phyloP scores from a whole-genome alignment of 2,888 invertebrate genomes.

The Latrodectus elegans region DNA sequence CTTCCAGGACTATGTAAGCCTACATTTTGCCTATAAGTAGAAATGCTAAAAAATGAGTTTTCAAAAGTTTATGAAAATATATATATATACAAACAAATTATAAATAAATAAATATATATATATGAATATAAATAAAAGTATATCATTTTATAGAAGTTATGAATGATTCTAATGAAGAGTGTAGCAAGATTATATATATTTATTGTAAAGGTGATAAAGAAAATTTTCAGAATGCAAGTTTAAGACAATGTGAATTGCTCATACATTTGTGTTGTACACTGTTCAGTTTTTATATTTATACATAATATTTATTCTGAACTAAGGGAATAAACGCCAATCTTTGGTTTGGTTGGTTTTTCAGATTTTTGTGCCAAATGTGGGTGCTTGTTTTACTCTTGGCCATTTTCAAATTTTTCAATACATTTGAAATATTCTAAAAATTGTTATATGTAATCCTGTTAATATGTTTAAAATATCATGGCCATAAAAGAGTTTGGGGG shows the following conservation, averaged over 20 bases:
- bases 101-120: no score
- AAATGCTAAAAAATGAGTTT: constrained; percentile 1
- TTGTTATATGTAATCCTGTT: constrained; percentile 19
- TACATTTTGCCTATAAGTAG: constrained; percentile 9
- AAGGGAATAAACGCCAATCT: no score
- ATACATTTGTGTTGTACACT: constrained; percentile 34
- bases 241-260: constrained; percentile 26
- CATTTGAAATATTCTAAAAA: constrained; percentile 7
- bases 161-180: constrained; percentile 15
- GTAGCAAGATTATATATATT: background rate
- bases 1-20: constrained; percentile 6
- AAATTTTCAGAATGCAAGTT: background rate
- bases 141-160: constrained; percentile 49
- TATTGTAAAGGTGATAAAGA: no score
- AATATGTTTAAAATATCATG: constrained; percentile 25
- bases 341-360: background rate
- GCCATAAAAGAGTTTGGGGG: constrained; percentile 9
- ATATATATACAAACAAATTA: no score
- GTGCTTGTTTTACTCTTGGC: constrained; percentile 40
- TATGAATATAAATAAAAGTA: background rate
- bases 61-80: no score
- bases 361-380: constrained; percentile 55
- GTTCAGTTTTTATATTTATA: constrained; percentile 31
- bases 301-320: no score
- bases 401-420: constrained; percentile 27